These are phyloP conservation scores for Gymnopithys bicolor DNA, from an alignment of 2,797 vertebrate genomes.

Conservation along the genomic window DNA sequence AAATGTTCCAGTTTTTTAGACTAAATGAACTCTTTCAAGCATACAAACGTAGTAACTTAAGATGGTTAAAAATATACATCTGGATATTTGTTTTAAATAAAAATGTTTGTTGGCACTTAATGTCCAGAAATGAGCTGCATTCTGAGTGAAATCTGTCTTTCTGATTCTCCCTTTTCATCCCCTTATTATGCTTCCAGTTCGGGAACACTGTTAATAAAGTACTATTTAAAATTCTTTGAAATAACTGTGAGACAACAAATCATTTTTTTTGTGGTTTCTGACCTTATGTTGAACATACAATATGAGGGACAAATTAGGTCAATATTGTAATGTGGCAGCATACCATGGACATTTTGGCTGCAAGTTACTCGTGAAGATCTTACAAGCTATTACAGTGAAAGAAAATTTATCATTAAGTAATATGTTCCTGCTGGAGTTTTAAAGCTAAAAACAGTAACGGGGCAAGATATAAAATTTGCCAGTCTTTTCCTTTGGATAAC, in stretches of 20 bases:
- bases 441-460: neutral
- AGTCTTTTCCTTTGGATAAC: neutral
- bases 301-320: neutral
- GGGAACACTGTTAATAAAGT: neutral
- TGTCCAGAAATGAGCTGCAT: neutral
- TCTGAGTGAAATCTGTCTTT: neutral
- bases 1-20: neutral
- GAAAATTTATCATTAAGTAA: neutral
- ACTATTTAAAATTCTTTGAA: neutral
- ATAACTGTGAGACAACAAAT: neutral
- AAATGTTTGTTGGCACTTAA: neutral
- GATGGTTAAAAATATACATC: neutral
- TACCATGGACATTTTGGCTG: neutral
- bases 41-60: neutral
- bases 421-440: neutral
- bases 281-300: neutral
- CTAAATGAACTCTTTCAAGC: neutral
- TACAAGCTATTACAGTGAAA: neutral
- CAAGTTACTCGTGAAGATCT: neutral
- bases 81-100: neutral
- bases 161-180: neutral
- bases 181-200: neutral
- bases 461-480: neutral
- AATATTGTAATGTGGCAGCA: neutral
- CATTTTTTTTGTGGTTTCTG: neutral